Percentiles rank a stretch among this genome's conserved stretches.
Evolutionary conservation across 2,797 vertebrate species (phyloP).

Genomic region (Zonotrichia albicollis): DNA sequence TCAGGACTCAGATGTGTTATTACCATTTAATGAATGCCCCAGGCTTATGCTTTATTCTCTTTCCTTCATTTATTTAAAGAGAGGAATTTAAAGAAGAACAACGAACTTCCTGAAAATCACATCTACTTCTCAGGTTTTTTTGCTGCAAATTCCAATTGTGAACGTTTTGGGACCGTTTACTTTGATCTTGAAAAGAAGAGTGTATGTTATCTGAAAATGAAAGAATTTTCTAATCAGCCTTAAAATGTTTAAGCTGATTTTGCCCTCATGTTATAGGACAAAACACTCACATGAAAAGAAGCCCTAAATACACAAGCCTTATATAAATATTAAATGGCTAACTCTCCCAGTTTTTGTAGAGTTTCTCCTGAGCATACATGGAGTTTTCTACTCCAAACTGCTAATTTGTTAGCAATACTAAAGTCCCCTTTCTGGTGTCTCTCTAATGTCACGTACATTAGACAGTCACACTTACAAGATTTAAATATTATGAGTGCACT

Average conservation of each 20-base stretch:
- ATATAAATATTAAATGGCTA: neutral
- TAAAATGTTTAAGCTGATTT: neutral
- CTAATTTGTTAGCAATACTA: neutral
- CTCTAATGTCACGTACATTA: neutral
- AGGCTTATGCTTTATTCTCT: neutral
- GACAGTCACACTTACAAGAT: neutral
- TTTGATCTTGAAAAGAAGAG: neutral
- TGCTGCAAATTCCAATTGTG: neutral
- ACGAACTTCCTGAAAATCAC: neutral
- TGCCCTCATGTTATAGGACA: neutral
- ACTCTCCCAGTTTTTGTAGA: neutral
- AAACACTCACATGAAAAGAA: neutral
- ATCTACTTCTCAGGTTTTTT: neutral
- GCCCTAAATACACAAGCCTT: neutral
- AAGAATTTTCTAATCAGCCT: neutral
- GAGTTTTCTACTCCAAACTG: neutral
- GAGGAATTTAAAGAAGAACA: neutral
- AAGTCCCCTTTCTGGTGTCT: neutral
- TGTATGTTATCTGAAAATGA: neutral
- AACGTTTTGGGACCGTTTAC: neutral
- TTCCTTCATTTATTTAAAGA: neutral
- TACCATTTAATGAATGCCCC: neutral
- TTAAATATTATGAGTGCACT: neutral
- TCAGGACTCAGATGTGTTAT: neutral
- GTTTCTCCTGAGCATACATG: neutral